Evolutionary conservation across 2,113 vertebrate species (phyloP).

Genomic region (Apodemus speciosus): DNA sequence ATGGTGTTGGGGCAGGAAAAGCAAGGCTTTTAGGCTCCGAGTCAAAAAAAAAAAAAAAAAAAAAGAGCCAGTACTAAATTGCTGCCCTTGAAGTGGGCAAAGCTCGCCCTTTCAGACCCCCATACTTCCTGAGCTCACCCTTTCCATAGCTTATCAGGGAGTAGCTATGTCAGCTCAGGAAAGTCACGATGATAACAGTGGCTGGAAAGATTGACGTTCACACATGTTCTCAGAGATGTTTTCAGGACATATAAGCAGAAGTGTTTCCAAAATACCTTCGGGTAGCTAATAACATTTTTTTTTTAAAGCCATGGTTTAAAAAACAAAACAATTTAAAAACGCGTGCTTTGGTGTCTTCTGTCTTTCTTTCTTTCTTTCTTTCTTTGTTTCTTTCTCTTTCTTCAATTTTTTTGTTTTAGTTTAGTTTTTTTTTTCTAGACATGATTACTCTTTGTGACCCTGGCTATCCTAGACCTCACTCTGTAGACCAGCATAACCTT

Average conservation of each 20-base stretch:
- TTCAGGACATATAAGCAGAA: slow-evolving; percentile 39
- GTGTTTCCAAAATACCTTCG: background rate
- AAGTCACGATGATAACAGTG: background rate
- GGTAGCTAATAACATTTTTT: background rate
- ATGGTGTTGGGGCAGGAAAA: background rate
- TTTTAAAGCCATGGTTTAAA: background rate
- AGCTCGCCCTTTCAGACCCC: background rate
- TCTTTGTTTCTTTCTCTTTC: too few relatives aligned
- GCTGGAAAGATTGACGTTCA: background rate
- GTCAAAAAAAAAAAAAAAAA: background rate
- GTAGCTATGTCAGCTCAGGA: background rate
- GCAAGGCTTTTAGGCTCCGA: background rate
- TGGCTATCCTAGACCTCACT: background rate
- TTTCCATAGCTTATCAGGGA: background rate
- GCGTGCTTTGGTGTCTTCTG: too few relatives aligned
- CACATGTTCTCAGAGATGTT: slow-evolving; percentile 6
- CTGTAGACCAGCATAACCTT: background rate
- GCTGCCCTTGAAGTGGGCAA: background rate
- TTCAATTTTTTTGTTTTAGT: background rate
- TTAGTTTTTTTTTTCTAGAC: background rate
- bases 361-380: too few relatives aligned
- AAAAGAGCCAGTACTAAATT: background rate
- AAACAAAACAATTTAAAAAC: background rate
- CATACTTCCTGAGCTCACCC: background rate
- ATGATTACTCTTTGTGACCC: background rate